These are phyloP conservation scores for Cavia aperea DNA, from an alignment of 2,113 vertebrate species.

Conservation along the genomic window DNA sequence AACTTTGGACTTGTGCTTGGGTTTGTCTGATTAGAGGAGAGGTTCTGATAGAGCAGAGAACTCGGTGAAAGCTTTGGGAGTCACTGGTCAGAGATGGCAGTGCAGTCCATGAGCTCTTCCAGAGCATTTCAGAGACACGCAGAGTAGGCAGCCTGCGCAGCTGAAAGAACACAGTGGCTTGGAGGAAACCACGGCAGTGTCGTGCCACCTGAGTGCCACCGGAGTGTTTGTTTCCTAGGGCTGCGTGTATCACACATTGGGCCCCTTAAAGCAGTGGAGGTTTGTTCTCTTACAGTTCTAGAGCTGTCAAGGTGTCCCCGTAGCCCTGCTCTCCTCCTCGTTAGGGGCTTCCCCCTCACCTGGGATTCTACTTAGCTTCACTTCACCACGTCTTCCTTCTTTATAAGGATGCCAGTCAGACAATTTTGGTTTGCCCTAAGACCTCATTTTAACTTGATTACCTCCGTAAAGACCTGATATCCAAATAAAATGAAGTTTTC, in stretches of 20 bases:
- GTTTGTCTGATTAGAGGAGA: no score
- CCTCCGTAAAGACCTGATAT: neutral
- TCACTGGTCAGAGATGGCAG: neutral
- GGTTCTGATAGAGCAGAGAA: neutral
- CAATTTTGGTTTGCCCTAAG: neutral
- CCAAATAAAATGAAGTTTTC: neutral
- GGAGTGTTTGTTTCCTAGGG: neutral
- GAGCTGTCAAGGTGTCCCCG: neutral
- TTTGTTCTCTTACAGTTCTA: neutral
- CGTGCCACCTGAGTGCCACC: neutral
- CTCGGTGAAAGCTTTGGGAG: neutral
- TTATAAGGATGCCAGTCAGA: neutral
- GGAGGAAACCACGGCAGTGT: neutral
- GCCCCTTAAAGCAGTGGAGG: neutral
- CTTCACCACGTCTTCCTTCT: neutral
- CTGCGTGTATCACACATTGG: neutral
- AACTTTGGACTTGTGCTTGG: neutral
- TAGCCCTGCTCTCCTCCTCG: neutral
- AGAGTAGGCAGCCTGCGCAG: neutral
- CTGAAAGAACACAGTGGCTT: neutral
- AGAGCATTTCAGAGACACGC: neutral
- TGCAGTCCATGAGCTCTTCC: neutral
- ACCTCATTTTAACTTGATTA: neutral
- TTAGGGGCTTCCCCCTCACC: neutral
- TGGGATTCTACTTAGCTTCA: neutral